Conservation (phyloP, 2,797 vertebrate species). For the Hybognathus amarus region DNA sequence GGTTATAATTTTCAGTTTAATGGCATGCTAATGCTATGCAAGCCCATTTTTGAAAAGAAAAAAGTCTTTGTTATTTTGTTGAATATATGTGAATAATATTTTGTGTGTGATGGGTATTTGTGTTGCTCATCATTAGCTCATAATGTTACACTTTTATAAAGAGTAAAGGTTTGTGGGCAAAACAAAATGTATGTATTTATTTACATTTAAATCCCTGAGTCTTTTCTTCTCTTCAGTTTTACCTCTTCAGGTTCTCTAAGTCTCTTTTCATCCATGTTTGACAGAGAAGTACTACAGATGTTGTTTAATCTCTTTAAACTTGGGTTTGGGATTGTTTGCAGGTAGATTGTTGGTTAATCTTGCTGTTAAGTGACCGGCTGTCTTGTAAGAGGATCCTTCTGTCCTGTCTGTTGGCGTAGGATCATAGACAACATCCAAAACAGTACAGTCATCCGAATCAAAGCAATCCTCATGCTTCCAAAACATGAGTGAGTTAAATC, state of each 20-base stretch:
- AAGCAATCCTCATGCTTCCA: neutral
- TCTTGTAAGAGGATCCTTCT: neutral
- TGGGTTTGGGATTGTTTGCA: slow-evolving; percentile 30
- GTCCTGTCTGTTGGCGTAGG: neutral
- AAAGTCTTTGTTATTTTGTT: neutral
- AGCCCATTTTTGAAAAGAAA: neutral
- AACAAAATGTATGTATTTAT: neutral
- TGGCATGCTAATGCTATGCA: neutral
- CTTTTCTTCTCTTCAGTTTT: neutral
- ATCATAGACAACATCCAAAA: neutral
- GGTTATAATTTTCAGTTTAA: neutral
- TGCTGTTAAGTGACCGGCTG: slow-evolving; percentile 11
- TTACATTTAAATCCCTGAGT: neutral
- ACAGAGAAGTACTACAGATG: slow-evolving; percentile 1
- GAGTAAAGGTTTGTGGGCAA: neutral
- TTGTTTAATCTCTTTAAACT: slow-evolving; percentile 26
- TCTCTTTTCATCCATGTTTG: neutral
- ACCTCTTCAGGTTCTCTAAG: neutral
- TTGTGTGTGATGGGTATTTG: neutral
- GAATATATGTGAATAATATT: neutral
- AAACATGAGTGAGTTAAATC: neutral
- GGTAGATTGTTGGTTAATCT: slow-evolving; percentile 23
- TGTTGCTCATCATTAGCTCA: neutral
- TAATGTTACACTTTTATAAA: neutral
- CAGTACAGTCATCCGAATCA: neutral